Conservation (phyloP, 2,113 vertebrate genomes). For the Furnarius figulus region DNA sequence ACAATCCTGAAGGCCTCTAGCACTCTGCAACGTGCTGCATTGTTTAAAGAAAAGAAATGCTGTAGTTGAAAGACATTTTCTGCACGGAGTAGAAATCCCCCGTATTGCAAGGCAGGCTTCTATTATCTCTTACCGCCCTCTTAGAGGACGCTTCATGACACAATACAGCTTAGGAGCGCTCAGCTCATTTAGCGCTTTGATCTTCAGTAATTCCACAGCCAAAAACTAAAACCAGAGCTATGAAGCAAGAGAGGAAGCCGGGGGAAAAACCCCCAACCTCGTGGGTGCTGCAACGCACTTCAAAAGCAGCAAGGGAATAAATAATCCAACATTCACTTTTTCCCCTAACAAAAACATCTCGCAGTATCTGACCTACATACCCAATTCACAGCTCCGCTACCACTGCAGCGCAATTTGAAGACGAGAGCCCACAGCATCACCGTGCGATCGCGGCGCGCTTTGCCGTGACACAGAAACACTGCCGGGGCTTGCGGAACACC, state of each 20-base stretch:
- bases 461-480: neutral
- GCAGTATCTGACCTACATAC: slow-evolving; percentile 14
- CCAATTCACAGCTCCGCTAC: neutral
- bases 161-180: neutral
- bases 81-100: rapidly evolving
- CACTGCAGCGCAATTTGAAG: neutral
- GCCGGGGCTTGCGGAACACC: neutral
- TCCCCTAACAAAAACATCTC: neutral
- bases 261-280: neutral
- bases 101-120: neutral
- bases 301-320: neutral
- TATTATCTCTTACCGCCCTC: neutral
- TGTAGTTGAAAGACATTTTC: neutral
- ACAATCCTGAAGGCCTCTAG: neutral
- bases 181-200: neutral
- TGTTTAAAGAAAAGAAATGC: neutral
- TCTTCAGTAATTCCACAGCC: neutral
- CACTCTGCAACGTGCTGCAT: slow-evolving; percentile 36
- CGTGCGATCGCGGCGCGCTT: neutral
- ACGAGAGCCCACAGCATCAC: neutral
- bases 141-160: neutral
- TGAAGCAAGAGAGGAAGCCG: neutral
- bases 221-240: slow-evolving; percentile 2
- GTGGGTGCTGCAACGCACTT: slow-evolving; percentile 5
- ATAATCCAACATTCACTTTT: neutral